phyloP scores from a whole-genome alignment of 1,140 invertebrate genomes.

The Zaprionus camerounensis region DNA sequence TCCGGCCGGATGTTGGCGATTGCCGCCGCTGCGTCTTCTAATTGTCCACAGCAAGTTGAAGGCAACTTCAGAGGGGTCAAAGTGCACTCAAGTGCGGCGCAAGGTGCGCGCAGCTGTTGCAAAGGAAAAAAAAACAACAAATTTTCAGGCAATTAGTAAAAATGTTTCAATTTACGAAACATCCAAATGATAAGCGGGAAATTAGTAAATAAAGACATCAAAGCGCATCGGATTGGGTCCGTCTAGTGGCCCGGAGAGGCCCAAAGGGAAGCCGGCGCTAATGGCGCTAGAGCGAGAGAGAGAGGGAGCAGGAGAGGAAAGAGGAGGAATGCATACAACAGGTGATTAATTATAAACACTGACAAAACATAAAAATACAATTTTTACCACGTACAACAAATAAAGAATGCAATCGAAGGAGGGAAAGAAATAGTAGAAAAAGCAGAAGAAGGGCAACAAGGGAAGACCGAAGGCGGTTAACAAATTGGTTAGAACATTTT shows the following conservation, averaged over 20 bases:
- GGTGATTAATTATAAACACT: constrained; percentile 82
- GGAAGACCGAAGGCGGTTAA: constrained; percentile 37
- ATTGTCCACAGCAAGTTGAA: constrained; percentile 47
- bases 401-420: constrained; percentile 25
- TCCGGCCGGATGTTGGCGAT: constrained; percentile 73
- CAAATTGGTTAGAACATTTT: constrained; percentile 66
- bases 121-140: constrained; percentile 35
- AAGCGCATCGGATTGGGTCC: constrained; percentile 42
- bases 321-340: constrained; percentile 63
- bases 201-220: constrained; percentile 83
- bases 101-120: constrained; percentile 46
- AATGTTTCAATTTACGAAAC: constrained; percentile 82
- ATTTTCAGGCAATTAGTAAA: constrained; percentile 82
- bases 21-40: constrained; percentile 60
- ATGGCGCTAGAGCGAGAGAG: constrained; percentile 60
- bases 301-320: not conserved
- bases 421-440: not conserved
- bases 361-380: constrained; percentile 82
- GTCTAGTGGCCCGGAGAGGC: not conserved
- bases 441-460: constrained; percentile 8
- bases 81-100: constrained; percentile 67
- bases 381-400: constrained; percentile 72
- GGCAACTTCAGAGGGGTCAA: constrained; percentile 45
- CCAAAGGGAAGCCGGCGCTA: constrained; percentile 71
- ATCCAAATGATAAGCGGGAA: constrained; percentile 81